phyloP scores from a whole-genome alignment of 2,888 invertebrate genomes.

The Lysandra coridon region DNA sequence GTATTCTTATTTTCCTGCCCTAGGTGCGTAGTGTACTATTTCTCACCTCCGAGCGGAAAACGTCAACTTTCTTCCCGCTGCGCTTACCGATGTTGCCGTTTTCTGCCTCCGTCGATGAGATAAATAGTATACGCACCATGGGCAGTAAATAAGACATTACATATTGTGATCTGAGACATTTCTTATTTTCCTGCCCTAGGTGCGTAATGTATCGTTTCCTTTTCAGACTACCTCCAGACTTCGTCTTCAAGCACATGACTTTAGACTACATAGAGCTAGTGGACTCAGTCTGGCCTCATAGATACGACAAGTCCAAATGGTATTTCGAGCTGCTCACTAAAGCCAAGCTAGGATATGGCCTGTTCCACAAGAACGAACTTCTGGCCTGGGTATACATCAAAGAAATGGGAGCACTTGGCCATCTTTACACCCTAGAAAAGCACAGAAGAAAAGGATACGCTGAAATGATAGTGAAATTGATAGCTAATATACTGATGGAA shows the following conservation, averaged over 20 bases:
- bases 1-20: no score
- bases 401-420: conserved; percentile 55
- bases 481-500: conserved; percentile 50
- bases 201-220: neutral
- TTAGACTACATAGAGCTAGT: conserved; percentile 48
- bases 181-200: no score
- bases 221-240: conserved; percentile 49
- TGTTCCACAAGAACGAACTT: conserved; percentile 48
- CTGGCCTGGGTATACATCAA: conserved; percentile 56
- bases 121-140: no score
- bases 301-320: conserved; percentile 48
- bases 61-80: no score
- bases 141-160: no score
- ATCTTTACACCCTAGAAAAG: conserved; percentile 55
- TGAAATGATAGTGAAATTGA: conserved; percentile 51
- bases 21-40: no score
- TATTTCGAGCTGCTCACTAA: conserved; percentile 54
- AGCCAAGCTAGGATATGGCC: conserved; percentile 53
- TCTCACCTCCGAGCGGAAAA: no score
- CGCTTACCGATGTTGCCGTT: no score
- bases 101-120: no score
- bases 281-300: conserved; percentile 56
- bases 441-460: conserved; percentile 59
- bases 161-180: no score
- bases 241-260: conserved; percentile 47